A percentile compares a stretch with the other conserved stretches of the same genome.
phyloP scores from a whole-genome alignment of 2,113 vertebrate genomes.

The Pithys albifrons region DNA sequence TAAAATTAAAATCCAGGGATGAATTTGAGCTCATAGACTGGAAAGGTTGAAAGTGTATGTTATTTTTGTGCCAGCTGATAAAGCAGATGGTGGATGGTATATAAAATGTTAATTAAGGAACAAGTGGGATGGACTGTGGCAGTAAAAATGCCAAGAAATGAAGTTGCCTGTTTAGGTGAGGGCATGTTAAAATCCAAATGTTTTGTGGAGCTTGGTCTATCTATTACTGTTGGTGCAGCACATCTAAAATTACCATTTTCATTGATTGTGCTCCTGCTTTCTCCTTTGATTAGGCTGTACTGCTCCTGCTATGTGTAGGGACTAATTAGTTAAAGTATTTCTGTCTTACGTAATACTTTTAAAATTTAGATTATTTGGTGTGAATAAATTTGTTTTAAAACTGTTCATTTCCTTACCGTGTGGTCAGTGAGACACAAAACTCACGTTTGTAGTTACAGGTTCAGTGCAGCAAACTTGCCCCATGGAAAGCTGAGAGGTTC shows the following conservation, averaged over 20 bases:
- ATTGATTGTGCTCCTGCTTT: not conserved
- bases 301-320: not conserved
- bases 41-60: slow-evolving; percentile 17
- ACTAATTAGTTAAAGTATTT: not conserved
- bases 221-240: not conserved
- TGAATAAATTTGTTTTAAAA: not conserved
- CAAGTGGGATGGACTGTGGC: slow-evolving; percentile 39
- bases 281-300: not conserved
- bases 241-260: not conserved
- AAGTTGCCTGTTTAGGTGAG: not conserved
- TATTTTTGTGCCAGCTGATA: slow-evolving; percentile 28
- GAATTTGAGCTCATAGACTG: not conserved
- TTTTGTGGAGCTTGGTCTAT: not conserved
- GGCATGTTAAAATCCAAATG: not conserved
- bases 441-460: not conserved
- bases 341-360: not conserved
- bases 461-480: not conserved
- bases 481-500: not conserved
- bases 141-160: not conserved
- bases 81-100: slow-evolving; percentile 31
- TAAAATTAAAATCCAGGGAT: not conserved
- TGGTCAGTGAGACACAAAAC: not conserved
- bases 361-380: not conserved
- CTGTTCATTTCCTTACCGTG: not conserved
- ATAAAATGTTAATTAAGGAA: slow-evolving; percentile 46